Evolutionary conservation across 1,140 invertebrate species (phyloP), one percentile per base, ranked within the genome.

Genomic region (Lutraria rhynchaena): DNA sequence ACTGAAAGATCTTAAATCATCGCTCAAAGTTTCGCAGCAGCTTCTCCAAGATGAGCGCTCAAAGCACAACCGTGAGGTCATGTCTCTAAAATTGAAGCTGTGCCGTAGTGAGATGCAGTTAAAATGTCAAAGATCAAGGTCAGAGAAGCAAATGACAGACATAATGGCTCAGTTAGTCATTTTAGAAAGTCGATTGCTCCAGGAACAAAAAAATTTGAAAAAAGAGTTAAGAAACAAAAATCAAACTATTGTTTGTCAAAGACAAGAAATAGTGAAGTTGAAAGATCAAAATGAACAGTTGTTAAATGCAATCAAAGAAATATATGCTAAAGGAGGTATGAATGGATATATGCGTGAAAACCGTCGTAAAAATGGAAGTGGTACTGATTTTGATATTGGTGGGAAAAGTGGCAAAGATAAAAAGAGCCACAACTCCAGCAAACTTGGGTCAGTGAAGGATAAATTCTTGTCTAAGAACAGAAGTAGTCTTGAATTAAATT

Each of bases 311-410:
- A 81, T 81, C 13, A 73, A 65, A 22, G 78, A 81, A 55, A 81
- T 81, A n/a, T 81, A 35, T 81, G 78, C 78, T 33, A 46, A 81
- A 29, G 78, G 78, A 15, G 78, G 78, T 17, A 81, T 81, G 78
- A 81, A 81, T 65, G 78, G 78, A 51, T 81, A 81, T 29, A 73
- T 81, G 69, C 41, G 77, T 22, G 77, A 80, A 41, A 58, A 60
- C 15, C 24, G 44, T 22, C 53, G 58, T 5, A 73, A 55, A 51
- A 73, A 44, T 53, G 53, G 55, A 41, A 58, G 41, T 58, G 22
- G 24, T 22, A 24, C 1, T 19, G 78, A 81, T 29, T 33, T 24
- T 31, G 76, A 80, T 44, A 69, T 67, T 58, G 49, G 76, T 80
- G 76, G 51, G 11, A 80, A 70, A 37, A 37, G 41, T 49, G 44